phyloP scores from a whole-genome alignment of 2,113 vertebrate genomes.

The Aphyosemion australe region DNA sequence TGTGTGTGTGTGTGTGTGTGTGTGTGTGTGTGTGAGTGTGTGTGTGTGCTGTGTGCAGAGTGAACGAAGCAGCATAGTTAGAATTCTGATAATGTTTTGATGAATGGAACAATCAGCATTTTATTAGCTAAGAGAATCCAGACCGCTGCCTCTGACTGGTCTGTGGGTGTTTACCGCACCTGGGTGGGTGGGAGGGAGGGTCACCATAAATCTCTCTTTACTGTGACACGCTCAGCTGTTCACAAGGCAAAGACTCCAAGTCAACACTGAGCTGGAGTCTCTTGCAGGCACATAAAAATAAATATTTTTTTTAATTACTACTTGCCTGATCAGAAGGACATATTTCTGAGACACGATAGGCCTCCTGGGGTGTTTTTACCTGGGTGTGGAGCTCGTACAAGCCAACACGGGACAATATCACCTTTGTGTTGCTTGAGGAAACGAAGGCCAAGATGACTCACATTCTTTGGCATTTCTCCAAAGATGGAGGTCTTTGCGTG shows the following conservation, averaged over 20 bases:
- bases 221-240: slow-evolving; percentile 18
- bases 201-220: too few relatives aligned
- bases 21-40: too few relatives aligned
- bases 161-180: background rate
- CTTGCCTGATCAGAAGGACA: background rate
- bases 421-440: background rate
- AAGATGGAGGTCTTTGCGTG: slow-evolving; percentile 2
- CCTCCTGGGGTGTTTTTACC: background rate
- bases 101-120: background rate
- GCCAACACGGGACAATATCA: slow-evolving; percentile 11
- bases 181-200: background rate
- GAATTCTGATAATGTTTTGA: background rate
- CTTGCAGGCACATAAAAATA: background rate
- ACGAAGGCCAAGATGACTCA: slow-evolving; percentile 11
- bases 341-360: slow-evolving; percentile 16
- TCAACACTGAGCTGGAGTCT: slow-evolving; percentile 9
- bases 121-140: background rate
- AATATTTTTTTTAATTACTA: background rate
- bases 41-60: background rate
- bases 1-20: too few relatives aligned
- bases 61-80: background rate
- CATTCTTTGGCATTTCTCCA: background rate
- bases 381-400: slow-evolving; percentile 23
- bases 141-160: background rate
- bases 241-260: slow-evolving; percentile 12